phyloP scores from a whole-genome alignment of 2,113 vertebrate species.

The Fulmarus glacialis region DNA sequence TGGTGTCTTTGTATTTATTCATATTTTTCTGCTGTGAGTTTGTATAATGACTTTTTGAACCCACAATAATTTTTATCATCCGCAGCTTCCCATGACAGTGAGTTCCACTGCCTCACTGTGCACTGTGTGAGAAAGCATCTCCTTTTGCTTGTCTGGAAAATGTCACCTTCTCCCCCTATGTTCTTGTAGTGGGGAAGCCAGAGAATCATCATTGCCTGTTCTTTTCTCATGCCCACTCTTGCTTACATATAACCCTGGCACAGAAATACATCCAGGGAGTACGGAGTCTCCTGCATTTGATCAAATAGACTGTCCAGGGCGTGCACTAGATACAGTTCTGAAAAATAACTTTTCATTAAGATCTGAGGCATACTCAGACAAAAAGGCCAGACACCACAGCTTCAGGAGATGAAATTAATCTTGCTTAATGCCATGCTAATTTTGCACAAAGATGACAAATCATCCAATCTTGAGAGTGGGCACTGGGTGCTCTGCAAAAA shows the following conservation, averaged over 20 bases:
- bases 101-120: background rate
- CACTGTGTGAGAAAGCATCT: background rate
- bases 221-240: background rate
- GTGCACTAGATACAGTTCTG: background rate
- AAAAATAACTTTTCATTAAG: background rate
- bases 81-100: background rate
- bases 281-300: background rate
- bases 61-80: background rate
- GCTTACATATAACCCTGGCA: background rate
- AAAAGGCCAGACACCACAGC: background rate
- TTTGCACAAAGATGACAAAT: background rate
- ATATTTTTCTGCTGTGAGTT: background rate
- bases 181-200: background rate
- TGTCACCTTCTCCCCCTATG: background rate
- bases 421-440: background rate
- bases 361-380: background rate
- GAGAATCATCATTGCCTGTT: background rate
- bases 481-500: background rate
- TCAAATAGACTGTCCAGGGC: background rate
- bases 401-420: constrained; percentile 6
- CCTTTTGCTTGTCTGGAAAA: background rate
- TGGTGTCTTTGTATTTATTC: background rate
- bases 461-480: background rate
- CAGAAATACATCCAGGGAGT: background rate
- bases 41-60: background rate